phyloP scores from a whole-genome alignment of 2,888 invertebrate species.

The Volucella bombylans region DNA sequence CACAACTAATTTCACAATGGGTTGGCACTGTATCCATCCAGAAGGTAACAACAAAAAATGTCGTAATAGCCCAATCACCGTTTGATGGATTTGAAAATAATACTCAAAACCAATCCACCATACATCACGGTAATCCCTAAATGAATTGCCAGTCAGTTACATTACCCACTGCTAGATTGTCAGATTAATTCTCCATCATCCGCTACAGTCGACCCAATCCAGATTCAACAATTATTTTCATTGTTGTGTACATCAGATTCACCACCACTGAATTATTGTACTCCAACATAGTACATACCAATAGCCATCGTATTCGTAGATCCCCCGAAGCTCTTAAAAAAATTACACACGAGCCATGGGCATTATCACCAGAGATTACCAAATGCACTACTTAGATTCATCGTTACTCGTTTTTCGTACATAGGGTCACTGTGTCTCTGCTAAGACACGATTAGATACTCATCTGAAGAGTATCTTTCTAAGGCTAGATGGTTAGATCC shows the following conservation, averaged over 20 bases:
- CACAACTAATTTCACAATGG: slow-evolving; percentile 28
- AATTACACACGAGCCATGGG: slow-evolving; percentile 57
- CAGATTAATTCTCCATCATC: slow-evolving; percentile 43
- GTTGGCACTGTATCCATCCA: slow-evolving; percentile 10
- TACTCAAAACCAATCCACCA: slow-evolving; percentile 35
- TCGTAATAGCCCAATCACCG: slow-evolving; percentile 55
- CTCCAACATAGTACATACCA: not conserved
- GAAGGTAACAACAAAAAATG: slow-evolving; percentile 26
- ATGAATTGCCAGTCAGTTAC: slow-evolving; percentile 55
- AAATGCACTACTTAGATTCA: slow-evolving; percentile 50
- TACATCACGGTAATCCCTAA: slow-evolving; percentile 55
- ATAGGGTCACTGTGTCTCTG: slow-evolving; percentile 61
- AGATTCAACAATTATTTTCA: slow-evolving; percentile 10
- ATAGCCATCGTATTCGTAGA: slow-evolving; percentile 28
- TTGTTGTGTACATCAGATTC: slow-evolving; percentile 10
- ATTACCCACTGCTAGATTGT: slow-evolving; percentile 31
- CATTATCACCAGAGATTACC: slow-evolving; percentile 60
- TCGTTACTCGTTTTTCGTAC: slow-evolving; percentile 41
- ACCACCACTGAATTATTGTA: slow-evolving; percentile 11
- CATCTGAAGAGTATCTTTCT: slow-evolving; percentile 22
- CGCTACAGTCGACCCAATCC: slow-evolving; percentile 31
- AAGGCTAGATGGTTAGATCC: slow-evolving; percentile 61
- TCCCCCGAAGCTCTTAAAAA: slow-evolving; percentile 26
- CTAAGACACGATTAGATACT: not conserved
- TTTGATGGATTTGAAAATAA: slow-evolving; percentile 53